Conservation (phyloP, 30 jellyfish, hydroid and myxozoan species). For the Turritopsis dohrnii region DNA sequence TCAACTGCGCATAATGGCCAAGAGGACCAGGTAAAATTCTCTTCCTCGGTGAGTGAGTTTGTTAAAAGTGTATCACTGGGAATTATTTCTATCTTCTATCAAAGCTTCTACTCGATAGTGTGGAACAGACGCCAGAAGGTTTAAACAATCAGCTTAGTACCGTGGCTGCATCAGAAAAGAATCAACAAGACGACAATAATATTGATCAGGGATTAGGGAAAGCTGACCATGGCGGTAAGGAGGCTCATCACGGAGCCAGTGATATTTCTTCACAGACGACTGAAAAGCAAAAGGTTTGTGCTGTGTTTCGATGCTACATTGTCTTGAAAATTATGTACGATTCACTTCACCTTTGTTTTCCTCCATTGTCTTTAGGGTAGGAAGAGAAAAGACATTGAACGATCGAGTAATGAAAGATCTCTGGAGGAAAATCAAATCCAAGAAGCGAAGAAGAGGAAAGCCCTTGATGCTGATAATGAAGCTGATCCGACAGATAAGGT, state of each 20-base stretch:
- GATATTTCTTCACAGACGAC: background rate
- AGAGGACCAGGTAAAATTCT: background rate
- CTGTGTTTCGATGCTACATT: too few species aligned
- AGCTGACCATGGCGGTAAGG: slow-evolving; percentile 12
- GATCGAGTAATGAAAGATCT: slow-evolving; percentile 63
- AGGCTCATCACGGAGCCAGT: slow-evolving; percentile 9
- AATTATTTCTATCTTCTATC: background rate
- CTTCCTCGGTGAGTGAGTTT: background rate
- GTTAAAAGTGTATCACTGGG: background rate
- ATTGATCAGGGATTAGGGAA: slow-evolving; percentile 17
- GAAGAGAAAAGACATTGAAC: slow-evolving; percentile 31
- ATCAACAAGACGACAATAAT: background rate
- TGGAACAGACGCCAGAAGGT: slow-evolving; percentile 4
- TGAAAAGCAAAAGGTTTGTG: slow-evolving; percentile 6
- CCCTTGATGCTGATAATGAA: slow-evolving; percentile 28
- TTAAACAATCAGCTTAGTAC: background rate
- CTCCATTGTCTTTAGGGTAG: slow-evolving; percentile 2
- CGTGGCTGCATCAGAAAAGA: background rate
- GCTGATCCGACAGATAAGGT: background rate
- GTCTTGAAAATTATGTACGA: too few species aligned
- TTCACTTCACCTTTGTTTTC: background rate
- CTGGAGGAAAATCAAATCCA: slow-evolving; percentile 49
- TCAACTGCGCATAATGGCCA: background rate
- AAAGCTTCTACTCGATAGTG: background rate
- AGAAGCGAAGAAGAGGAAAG: slow-evolving; percentile 50